These are phyloP conservation scores for Gryon sp. DNA, from an alignment of 1,140 invertebrate genomes.

Conservation along the genomic window DNA sequence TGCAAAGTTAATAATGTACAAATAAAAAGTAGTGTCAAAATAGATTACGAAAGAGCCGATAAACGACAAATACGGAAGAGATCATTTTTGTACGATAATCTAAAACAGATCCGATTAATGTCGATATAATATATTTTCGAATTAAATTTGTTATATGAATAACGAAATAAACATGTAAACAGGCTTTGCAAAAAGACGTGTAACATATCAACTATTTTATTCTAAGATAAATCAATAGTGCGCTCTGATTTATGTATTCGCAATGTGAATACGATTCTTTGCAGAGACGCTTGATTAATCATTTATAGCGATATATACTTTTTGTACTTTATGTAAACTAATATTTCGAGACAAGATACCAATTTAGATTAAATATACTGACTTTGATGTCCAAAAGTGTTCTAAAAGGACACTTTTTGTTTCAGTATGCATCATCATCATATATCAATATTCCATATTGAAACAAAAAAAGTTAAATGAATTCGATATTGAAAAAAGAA, in stretches of 20 bases:
- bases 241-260: constrained; percentile 36
- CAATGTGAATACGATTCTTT: constrained; percentile 24
- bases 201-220: constrained; percentile 35
- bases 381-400: no score
- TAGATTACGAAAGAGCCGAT: neutral
- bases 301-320: constrained; percentile 5
- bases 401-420: no score
- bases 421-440: no score
- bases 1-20: constrained; percentile 20
- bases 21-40: constrained; percentile 25
- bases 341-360: no score
- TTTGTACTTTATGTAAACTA: no score
- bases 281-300: constrained; percentile 13
- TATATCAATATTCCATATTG: no score
- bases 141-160: constrained; percentile 24
- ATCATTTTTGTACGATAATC: constrained; percentile 30
- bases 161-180: constrained; percentile 38
- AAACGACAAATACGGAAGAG: neutral
- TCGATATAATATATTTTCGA: constrained; percentile 14
- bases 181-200: constrained; percentile 6
- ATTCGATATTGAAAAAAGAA: no score
- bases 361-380: no score
- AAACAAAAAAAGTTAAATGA: no score
- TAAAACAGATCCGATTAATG: constrained; percentile 21
- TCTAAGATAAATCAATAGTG: constrained; percentile 46